Conservation (phyloP, 2,113 vertebrate species). For the Oncorhynchus nerka region DNA sequence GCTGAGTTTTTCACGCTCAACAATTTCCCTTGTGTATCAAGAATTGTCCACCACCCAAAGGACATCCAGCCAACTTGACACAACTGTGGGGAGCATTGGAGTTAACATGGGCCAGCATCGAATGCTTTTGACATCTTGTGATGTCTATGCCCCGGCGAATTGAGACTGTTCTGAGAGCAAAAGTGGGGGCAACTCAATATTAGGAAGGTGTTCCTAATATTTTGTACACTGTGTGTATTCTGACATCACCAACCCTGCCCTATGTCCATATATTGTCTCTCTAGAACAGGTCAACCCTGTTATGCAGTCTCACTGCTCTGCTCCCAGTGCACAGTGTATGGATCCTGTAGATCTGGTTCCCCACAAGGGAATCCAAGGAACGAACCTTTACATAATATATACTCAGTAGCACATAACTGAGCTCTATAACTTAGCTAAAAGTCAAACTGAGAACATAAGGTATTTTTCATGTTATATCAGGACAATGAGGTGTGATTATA, state of each 20-base stretch:
- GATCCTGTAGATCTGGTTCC: slow-evolving; percentile 36
- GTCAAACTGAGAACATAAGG: background rate
- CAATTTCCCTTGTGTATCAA: no score
- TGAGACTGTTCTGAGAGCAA: no score
- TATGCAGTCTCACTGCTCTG: slow-evolving; percentile 4
- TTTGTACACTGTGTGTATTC: background rate
- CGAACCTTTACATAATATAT: slow-evolving; percentile 10
- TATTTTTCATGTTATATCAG: background rate
- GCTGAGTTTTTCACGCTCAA: no score
- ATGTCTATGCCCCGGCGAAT: no score
- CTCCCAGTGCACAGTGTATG: slow-evolving; percentile 17
- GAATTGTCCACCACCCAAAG: no score
- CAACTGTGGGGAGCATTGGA: no score
- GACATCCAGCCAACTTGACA: no score
- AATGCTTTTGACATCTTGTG: no score
- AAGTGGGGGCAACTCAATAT: no score
- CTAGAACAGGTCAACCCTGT: slow-evolving; percentile 30
- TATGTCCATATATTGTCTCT: background rate
- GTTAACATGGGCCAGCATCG: no score
- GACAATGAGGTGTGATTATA: background rate
- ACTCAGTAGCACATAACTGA: slow-evolving; percentile 2
- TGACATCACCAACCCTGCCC: background rate
- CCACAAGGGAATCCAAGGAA: slow-evolving; percentile 5
- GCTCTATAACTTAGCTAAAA: background rate
- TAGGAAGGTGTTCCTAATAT: no score